Evolutionary conservation across 2,113 vertebrate genomes (phyloP), one percentile per base, ranked within the genome.

Genomic region (Atractosteus spatula): DNA sequence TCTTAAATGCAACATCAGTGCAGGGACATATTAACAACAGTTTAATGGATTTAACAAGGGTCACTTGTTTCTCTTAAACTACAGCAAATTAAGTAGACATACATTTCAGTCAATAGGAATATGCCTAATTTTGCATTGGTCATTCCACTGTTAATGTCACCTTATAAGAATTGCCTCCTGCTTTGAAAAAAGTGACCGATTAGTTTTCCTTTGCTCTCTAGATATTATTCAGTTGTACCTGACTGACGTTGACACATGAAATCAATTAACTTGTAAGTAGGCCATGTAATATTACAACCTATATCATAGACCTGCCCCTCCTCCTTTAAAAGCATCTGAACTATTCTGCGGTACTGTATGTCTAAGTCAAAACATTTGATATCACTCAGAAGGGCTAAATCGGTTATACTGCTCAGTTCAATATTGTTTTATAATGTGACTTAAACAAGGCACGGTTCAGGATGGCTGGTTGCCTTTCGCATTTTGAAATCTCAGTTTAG

Each of bases 201-300:
- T 83, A 80, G 78, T 80, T 82, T 74, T 47, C 69, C 76, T 75
- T 16, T n/a, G 54, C 69, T 69, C 47, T 1, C 66, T 7, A 64
- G 62, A 74, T 76, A 74, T 69, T 78, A 79, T 81, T 81, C 71
- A 82, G 65, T 67, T 55, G 55, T 59, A 81, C 78, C 65, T 71
- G 74, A 77, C 78, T 81, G 78, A 65, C 51, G 76, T 51, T 77
- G 74, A 84, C 81, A 76, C 71, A 70, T 75, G 79, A 77, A 82
- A 82, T 84, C 78, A 78, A 77, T 85, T 75, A 83, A 76, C 74
- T 67, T 73, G 77, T 74, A 85, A 85, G 68, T 80, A 69, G 83
- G 84, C 84, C 84, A 83, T 76, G 77, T 78, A 75, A 71, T 78
- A 76, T 67, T 74, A 69, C 47, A 62, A 69, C 74, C 66, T 62